Conservation (phyloP, 2,797 vertebrate genomes). For the Tarsius wallacei region DNA sequence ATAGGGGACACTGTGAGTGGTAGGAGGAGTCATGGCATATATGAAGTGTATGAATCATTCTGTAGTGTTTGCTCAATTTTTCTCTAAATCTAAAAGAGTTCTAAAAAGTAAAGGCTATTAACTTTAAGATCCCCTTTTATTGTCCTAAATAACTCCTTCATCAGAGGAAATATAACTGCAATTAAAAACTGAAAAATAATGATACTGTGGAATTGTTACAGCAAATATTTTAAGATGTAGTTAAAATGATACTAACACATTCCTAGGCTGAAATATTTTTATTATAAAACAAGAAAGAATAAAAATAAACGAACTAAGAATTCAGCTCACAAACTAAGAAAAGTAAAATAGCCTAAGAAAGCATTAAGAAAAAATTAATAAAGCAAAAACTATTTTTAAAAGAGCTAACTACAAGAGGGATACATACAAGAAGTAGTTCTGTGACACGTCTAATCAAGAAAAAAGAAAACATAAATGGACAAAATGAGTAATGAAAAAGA, state of each 20-base stretch:
- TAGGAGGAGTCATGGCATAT: not conserved
- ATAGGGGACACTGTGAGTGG: not conserved
- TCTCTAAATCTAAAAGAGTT: slow-evolving; percentile 37
- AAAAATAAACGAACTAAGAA: slow-evolving; percentile 38
- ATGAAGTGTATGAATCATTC: not conserved
- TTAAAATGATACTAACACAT: slow-evolving; percentile 48
- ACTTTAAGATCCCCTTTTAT: not conserved
- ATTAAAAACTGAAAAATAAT: slow-evolving; percentile 25
- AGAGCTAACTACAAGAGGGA: not conserved
- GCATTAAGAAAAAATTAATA: slow-evolving; percentile 53
- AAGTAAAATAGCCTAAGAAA: slow-evolving; percentile 43
- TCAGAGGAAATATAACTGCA: slow-evolving; percentile 38
- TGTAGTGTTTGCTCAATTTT: slow-evolving; percentile 27
- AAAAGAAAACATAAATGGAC: slow-evolving; percentile 24
- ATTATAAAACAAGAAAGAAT: slow-evolving; percentile 46
- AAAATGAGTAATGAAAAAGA: slow-evolving; percentile 43
- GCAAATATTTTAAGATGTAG: not conserved
- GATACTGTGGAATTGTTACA: not conserved
- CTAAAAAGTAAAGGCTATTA: slow-evolving; percentile 16
- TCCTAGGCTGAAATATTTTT: slow-evolving; percentile 56
- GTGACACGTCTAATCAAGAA: not conserved
- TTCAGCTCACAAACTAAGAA: slow-evolving; percentile 13
- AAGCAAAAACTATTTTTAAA: slow-evolving; percentile 8
- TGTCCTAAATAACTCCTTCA: slow-evolving; percentile 50
- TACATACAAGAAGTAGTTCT: not conserved